A percentile compares a stretch with the other conserved stretches of the same genome.
Conservation (phyloP, 2,888 invertebrate species). For the Platerodrilus igneus region DNA sequence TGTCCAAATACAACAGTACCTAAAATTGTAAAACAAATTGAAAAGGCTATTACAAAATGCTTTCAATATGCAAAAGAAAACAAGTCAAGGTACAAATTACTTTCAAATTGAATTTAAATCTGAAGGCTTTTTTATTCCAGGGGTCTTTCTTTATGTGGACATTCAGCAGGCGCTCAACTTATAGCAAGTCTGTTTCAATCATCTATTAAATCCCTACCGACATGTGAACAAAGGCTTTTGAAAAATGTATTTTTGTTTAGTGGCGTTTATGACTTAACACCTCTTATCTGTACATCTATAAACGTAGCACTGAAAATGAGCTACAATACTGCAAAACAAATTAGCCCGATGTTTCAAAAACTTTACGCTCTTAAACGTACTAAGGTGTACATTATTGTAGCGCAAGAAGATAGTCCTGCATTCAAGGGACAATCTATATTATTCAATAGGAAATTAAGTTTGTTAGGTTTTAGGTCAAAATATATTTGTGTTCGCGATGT, state of each 20-base stretch:
- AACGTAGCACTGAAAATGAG: conserved; percentile 65
- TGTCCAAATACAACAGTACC: conserved; percentile 64
- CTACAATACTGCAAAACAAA: conserved; percentile 49
- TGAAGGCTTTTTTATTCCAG: no score
- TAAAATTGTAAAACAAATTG: conserved; percentile 62
- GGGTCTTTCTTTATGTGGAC: conserved; percentile 70
- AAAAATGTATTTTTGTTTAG: conserved; percentile 67
- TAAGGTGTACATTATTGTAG: conserved; percentile 55
- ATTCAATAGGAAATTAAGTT: conserved; percentile 51
- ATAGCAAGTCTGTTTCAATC: conserved; percentile 59
- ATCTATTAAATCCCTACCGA: conserved; percentile 26
- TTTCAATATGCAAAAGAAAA: conserved; percentile 60
- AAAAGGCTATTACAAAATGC: conserved; percentile 57
- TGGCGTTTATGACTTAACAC: conserved; percentile 73
- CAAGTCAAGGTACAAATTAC: conserved; percentile 53
- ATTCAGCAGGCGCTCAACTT: conserved; percentile 84
- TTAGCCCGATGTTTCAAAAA: conserved; percentile 55
- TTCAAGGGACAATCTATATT: conserved; percentile 63
- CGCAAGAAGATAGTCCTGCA: conserved; percentile 65
- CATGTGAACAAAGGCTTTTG: conserved; percentile 42
- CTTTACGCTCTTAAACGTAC: no score
- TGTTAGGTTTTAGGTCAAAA: conserved; percentile 54
- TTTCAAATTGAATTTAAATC: neutral
- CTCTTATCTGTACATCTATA: conserved; percentile 61
- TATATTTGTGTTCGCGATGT: conserved; percentile 52